These are phyloP conservation scores for Dryobota labecula DNA, from an alignment of 2,888 invertebrate genomes.

Conservation along the genomic window DNA sequence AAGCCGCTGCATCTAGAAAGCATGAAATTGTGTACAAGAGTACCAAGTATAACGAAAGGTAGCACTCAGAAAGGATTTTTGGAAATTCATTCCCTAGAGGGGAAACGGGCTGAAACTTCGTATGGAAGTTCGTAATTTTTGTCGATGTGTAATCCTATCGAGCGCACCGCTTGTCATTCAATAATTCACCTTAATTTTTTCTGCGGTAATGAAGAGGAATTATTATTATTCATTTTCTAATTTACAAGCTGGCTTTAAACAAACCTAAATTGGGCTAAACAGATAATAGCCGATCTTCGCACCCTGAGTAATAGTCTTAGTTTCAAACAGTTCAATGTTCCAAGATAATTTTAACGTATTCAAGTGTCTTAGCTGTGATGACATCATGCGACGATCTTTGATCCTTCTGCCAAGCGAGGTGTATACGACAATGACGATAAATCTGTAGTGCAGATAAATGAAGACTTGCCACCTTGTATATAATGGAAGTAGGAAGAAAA, in stretches of 20 bases:
- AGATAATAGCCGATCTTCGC: conserved; percentile 14
- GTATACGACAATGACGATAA: background rate
- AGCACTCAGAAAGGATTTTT: no score
- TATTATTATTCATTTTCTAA: no score
- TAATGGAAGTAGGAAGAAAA: background rate
- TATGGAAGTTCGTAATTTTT: background rate
- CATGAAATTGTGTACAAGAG: background rate
- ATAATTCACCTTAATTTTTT: background rate
- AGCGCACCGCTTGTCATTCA: background rate
- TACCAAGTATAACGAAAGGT: background rate
- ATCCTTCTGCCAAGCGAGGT: background rate
- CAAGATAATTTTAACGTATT: conserved; percentile 21
- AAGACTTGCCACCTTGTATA: background rate
- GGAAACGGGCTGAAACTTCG: background rate
- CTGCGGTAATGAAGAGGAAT: background rate
- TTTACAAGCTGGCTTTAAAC: background rate
- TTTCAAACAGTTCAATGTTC: conserved; percentile 24
- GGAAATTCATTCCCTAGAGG: background rate
- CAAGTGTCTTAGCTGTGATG: conserved; percentile 2
- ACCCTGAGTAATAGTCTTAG: conserved; percentile 3
- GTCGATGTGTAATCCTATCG: background rate
- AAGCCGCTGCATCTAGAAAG: background rate
- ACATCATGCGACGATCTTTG: conserved; percentile 21
- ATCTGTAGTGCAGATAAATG: background rate
- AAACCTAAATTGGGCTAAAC: conserved; percentile 16